Percentiles rank a stretch among this genome's conserved stretches.
phyloP scores from a whole-genome alignment of 2,888 invertebrate species.

The Thecophora atra region DNA sequence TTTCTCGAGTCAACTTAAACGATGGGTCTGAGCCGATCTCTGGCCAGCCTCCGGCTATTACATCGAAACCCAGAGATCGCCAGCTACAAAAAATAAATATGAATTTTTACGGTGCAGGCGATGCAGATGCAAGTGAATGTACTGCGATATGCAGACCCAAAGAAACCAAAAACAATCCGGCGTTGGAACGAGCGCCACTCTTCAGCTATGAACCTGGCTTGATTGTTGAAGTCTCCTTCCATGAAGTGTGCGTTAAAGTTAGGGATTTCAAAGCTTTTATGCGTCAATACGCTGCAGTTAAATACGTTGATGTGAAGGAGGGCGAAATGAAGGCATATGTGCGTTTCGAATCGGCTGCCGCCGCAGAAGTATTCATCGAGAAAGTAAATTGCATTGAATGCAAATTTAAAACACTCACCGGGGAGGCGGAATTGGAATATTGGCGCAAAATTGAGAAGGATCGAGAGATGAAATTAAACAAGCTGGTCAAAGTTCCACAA shows the following conservation, averaged over 20 bases:
- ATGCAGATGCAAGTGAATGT: constrained; percentile 46
- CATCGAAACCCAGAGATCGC: constrained; percentile 48
- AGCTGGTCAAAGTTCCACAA: constrained; percentile 58
- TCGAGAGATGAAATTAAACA: constrained; percentile 63
- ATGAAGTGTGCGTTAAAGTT: constrained; percentile 74
- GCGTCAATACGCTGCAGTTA: constrained; percentile 72
- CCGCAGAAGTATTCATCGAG: constrained; percentile 63
- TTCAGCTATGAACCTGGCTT: constrained; percentile 71
- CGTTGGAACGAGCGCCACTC: constrained; percentile 57
- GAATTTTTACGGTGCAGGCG: constrained; percentile 63
- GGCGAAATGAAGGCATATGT: constrained; percentile 75
- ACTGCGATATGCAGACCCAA: constrained; percentile 34
- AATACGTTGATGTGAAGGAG: constrained; percentile 83
- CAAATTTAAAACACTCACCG: constrained; percentile 67
- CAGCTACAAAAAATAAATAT: constrained; percentile 61
- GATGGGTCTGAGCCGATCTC: constrained; percentile 20
- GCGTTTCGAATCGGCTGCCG: constrained; percentile 70
- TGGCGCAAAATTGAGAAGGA: constrained; percentile 80
- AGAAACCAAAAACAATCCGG: constrained; percentile 51
- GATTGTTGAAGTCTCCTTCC: constrained; percentile 76
- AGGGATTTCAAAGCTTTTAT: constrained; percentile 77
- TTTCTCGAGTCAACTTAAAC: constrained; percentile 32
- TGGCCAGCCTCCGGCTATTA: constrained; percentile 48
- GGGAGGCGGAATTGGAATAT: constrained; percentile 78
- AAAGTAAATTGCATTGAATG: constrained; percentile 61